Percentiles rank a stretch among this genome's conserved stretches.
Evolutionary conservation across 2,888 invertebrate genomes (phyloP).

Genomic region (Hedychridium roseum): DNA sequence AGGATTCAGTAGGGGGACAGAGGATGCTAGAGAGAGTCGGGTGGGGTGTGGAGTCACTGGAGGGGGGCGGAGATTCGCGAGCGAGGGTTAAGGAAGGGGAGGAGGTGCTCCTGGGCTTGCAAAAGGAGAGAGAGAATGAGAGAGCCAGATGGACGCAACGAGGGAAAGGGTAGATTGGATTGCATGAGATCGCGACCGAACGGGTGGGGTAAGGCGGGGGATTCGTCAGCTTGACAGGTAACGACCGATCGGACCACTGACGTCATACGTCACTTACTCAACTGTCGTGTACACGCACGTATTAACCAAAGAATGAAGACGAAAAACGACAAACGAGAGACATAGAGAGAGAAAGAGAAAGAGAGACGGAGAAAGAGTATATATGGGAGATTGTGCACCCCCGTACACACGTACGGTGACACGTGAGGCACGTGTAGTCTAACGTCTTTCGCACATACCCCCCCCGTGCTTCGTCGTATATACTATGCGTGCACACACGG

Average conservation of each 20-base stretch:
- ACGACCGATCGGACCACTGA: slow-evolving; percentile 60
- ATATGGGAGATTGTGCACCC: too few relatives aligned
- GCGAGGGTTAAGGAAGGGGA: slow-evolving; percentile 16
- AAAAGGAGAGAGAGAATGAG: slow-evolving; percentile 1
- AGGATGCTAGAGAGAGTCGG: too few relatives aligned
- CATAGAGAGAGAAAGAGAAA: background rate
- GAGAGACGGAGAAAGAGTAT: background rate
- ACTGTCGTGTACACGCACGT: slow-evolving; percentile 34
- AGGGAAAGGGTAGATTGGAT: too few relatives aligned
- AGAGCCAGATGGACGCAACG: background rate
- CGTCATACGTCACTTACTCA: slow-evolving; percentile 55
- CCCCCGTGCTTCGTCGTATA: background rate
- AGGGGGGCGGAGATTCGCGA: slow-evolving; percentile 17
- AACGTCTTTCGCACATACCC: background rate
- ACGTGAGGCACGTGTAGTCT: too few relatives aligned
- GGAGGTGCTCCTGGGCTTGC: background rate
- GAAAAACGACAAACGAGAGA: background rate
- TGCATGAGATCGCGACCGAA: background rate
- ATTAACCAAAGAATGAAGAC: slow-evolving; percentile 5
- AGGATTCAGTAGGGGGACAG: too few relatives aligned
- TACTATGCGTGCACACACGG: background rate
- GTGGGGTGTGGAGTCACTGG: too few relatives aligned
- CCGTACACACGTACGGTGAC: too few relatives aligned
- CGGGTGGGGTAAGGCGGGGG: slow-evolving; percentile 35
- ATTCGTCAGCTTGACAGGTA: slow-evolving; percentile 55